phyloP scores from a whole-genome alignment of 2,888 invertebrate genomes.

The Aporophyla lueneburgensis region DNA sequence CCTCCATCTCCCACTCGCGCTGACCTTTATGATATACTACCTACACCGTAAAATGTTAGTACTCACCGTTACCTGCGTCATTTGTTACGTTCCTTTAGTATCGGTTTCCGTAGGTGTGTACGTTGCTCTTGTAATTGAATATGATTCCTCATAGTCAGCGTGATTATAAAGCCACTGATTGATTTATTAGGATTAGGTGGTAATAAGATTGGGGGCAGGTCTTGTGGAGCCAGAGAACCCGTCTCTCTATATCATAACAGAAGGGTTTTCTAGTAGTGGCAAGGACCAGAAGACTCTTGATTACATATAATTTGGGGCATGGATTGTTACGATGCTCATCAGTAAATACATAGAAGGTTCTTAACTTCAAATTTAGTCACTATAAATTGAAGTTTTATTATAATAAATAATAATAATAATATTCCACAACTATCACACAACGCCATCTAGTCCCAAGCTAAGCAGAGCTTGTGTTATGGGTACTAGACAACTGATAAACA shows the following conservation, averaged over 20 bases:
- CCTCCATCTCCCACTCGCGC: neutral
- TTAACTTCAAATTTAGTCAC: neutral
- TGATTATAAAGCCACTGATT: neutral
- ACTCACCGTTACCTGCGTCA: constrained; percentile 14
- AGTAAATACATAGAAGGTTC: neutral
- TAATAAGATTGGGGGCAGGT: neutral
- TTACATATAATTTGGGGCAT: too few relatives aligned
- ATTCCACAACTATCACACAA: too few relatives aligned
- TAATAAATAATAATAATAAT: too few relatives aligned
- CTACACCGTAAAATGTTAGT: constrained; percentile 42
- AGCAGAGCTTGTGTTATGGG: too few relatives aligned
- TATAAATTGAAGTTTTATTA: neutral
- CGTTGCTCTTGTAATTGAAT: neutral
- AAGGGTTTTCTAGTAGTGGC: neutral
- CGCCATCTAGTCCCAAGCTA: too few relatives aligned
- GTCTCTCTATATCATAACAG: neutral
- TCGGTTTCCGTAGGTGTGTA: neutral
- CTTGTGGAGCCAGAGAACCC: neutral
- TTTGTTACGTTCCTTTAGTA: constrained; percentile 24
- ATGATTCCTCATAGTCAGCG: neutral
- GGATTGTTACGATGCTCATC: neutral
- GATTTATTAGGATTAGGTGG: neutral
- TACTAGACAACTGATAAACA: too few relatives aligned
- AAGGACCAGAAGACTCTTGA: neutral
- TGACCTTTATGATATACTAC: constrained; percentile 36